Base-by-base conservation (phyloP, 1,140 invertebrate genomes). In the Drosophila tristis region DNA sequence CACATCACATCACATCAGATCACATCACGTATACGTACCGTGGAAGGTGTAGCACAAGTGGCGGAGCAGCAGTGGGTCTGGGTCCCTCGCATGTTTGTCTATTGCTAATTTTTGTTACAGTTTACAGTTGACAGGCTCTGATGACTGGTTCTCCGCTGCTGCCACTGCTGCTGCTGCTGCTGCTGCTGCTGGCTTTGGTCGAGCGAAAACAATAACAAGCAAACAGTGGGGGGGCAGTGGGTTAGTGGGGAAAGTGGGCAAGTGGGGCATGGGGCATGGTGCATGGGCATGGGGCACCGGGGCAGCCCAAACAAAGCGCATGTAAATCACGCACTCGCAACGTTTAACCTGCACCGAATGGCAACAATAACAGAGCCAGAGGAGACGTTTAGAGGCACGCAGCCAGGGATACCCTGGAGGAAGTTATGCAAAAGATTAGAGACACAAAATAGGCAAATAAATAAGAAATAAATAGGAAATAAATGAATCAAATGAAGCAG, bases 271-370 rank as follows among this genome's bases (percentile, higher is more conserved):
- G 45, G 8, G 8, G 8, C 45, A 60, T 26, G 31, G n/a, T n/a
- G n/a, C n/a, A n/a, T n/a, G 13, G n/a, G 7, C 45, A 15, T 23
- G 45, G 8, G 8, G 8, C 45, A 60, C 20, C n/a, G 31, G 57
- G 51, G 26, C 62, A 78, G 77, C 48, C 70, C 80, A 86, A 86
- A 86, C 82, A 86, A 81, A 67, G 73, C 65, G 60, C 78, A 86
- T 86, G 82, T 65, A 86, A 86, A 86, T 86, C 82, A 86, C 78
- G 78, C 74, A 86, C 87, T 78, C 81, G 81, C 81, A 86, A 76
- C 82, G 82, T 78, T 78, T 72, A 73, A 86, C 78, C 74, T 75
- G 81, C 82, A 55, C 61, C 44, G 48, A 75, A 66, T 55, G 72
- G 51, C 72, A 75, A 86, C 82, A 78, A 81, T 62, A 81, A 39